Evolutionary conservation across 2,797 vertebrate species (phyloP).

Genomic region (Schizopygopsis malacanthus): DNA sequence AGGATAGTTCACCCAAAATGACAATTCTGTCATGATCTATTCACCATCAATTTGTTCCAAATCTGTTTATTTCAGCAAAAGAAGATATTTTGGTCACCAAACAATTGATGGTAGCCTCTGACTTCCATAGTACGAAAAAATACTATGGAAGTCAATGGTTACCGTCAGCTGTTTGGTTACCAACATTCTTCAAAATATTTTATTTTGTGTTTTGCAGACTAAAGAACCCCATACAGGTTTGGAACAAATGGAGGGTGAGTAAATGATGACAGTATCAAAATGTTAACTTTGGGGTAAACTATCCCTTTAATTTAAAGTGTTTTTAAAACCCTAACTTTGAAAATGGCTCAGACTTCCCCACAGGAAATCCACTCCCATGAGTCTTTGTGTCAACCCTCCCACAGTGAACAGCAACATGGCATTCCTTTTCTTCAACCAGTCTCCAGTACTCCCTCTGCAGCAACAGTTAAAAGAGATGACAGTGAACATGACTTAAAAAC

Average conservation of each 20-base stretch:
- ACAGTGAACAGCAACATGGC: conserved; percentile 97
- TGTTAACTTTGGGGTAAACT: neutral
- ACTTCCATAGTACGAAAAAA: neutral
- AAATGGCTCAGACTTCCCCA: conserved; percentile 97
- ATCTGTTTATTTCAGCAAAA: neutral
- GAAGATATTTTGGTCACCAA: neutral
- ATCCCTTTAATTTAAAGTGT: neutral
- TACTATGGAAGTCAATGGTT: neutral
- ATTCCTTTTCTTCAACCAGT: conserved; percentile 93
- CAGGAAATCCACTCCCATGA: conserved; percentile 97
- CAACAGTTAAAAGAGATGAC: conserved; percentile 10
- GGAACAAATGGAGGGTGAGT: neutral
- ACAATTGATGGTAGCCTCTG: neutral
- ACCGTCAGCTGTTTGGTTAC: neutral
- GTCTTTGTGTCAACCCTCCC: conserved; percentile 99
- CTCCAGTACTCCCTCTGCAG: conserved; percentile 97
- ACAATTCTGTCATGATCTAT: neutral
- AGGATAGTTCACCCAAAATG: neutral
- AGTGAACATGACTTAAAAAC: neutral
- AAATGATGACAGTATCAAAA: neutral
- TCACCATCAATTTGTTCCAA: neutral
- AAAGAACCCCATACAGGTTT: neutral
- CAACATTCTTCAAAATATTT: neutral
- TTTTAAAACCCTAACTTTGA: conserved; percentile 86
- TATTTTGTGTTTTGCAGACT: neutral